Conservation (phyloP, 2,888 invertebrate species). For the Drosophila monieri region DNA sequence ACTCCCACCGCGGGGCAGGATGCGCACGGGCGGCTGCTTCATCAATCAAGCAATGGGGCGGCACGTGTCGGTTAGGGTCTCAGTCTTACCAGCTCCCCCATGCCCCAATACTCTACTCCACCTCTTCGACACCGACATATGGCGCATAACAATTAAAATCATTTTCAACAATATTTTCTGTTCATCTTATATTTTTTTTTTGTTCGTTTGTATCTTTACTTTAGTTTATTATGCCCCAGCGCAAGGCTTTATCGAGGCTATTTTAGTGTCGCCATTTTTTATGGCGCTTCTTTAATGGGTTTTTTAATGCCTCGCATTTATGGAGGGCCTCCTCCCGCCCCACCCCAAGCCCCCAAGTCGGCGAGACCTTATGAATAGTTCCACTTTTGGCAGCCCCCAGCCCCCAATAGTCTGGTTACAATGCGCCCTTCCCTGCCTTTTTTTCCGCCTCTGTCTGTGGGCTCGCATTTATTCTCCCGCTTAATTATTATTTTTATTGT, state of each 20-base stretch:
- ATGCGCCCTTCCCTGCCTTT: conserved; percentile 34
- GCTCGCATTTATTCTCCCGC: conserved; percentile 43
- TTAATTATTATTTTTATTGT: conserved; percentile 60
- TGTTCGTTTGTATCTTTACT: conserved; percentile 18
- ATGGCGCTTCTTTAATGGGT: conserved; percentile 52
- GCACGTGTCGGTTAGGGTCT: conserved; percentile 31
- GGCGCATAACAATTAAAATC: conserved; percentile 62
- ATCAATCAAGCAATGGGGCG: conserved; percentile 50
- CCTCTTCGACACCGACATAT: conserved; percentile 29
- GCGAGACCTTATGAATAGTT: conserved; percentile 33
- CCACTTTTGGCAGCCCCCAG: conserved; percentile 17
- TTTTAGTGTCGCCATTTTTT: conserved; percentile 56
- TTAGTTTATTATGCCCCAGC: conserved; percentile 32
- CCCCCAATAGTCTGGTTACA: conserved; percentile 19
- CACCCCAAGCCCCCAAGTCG: conserved; percentile 6
- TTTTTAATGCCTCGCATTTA: conserved; percentile 47
- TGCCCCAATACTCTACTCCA: neutral
- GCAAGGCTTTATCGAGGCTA: conserved; percentile 43
- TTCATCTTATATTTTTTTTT: conserved; percentile 14
- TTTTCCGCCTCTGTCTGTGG: conserved; percentile 3
- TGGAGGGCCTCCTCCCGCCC: conserved; percentile 11
- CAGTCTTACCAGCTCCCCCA: neutral
- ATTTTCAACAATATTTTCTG: conserved; percentile 48
- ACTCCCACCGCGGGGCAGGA: conserved; percentile 15
- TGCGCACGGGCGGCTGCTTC: conserved; percentile 25